Base-by-base conservation (phyloP, 2,797 vertebrate genomes). In the Enteromius unitaeniatus region DNA sequence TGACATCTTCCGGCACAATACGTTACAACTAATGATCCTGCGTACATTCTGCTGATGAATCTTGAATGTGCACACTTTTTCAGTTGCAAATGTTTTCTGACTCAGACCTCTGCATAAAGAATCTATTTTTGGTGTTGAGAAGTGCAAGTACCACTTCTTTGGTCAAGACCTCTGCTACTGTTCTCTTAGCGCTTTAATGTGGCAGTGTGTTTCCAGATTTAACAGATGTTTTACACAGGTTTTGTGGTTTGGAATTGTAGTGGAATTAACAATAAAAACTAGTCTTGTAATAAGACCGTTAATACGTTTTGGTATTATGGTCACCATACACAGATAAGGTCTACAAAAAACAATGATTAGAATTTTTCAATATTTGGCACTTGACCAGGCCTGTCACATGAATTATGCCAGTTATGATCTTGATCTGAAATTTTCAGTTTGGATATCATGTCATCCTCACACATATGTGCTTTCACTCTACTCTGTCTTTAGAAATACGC, bases 401-500 rank as follows among this genome's bases (percentile, higher is more conserved):
- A 68, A 42, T 53, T 64, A 34, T 37, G 13, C 28, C 3, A 81
- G 13, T 67, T 37, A 40, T 79, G 67, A 28, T 72, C 23, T 49
- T 51, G 3, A 31, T 79, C 21, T 23, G 42, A 79, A 8, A 78
- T 34, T 14, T 1, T 74, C 49, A 6, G 34, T 77, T 60, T 2
- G 17, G 37, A 55, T 53, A 67, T 37, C 58, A n/a, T 49, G 37
- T 51, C 26, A 74, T 23, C 10, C 21, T 65, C 42, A 8, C 28
- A 40, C 42, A 45, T 81, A 65, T 73, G 19, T 83, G 60, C 17
- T 84, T 85, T 85, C 28, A 15, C n/a, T n/a, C 87, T 89, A 15
- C 23, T 21, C 87, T 89, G 89, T 94, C 86, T 90, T 79, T 87
- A 97, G 96, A 97, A 91, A 93, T 97, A 91, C 95, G 93, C 89